Conservation (phyloP, 1,140 invertebrate species). For the Ceratitis capitata region DNA sequence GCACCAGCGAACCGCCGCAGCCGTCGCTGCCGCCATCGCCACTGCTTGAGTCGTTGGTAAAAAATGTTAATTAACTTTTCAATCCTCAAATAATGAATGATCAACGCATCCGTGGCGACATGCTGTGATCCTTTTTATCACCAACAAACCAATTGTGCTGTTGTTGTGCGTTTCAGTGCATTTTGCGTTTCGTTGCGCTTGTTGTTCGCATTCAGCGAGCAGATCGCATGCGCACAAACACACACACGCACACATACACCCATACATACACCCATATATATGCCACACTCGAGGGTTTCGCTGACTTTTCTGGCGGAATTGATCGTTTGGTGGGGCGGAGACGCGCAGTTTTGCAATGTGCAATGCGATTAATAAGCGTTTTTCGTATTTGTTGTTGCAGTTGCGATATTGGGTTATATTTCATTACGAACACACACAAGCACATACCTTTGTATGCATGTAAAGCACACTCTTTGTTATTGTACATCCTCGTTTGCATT, state of each 20-base stretch:
- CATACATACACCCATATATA: not conserved
- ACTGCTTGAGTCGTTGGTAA: slow-evolving; percentile 11
- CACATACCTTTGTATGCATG: too few relatives aligned
- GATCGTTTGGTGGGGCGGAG: too few relatives aligned
- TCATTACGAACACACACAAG: not conserved
- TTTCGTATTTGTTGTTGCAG: slow-evolving; percentile 22
- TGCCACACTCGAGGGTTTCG: not conserved
- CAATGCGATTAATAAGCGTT: slow-evolving; percentile 34
- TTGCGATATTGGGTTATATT: slow-evolving; percentile 36
- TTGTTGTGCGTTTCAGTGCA: slow-evolving; percentile 10
- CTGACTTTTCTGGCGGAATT: not conserved
- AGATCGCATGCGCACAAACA: not conserved
- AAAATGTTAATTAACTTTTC: slow-evolving; percentile 66
- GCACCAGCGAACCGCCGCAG: not conserved
- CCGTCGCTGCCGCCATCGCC: not conserved
- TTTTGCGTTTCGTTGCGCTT: slow-evolving; percentile 31
- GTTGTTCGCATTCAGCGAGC: slow-evolving; percentile 2
- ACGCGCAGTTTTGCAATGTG: not conserved
- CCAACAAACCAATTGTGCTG: slow-evolving; percentile 45
- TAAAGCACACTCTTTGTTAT: too few relatives aligned
- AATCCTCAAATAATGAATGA: slow-evolving; percentile 66
- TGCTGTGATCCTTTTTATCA: slow-evolving; percentile 65
- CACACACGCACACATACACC: not conserved
- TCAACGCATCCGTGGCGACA: slow-evolving; percentile 65
- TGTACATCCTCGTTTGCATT: not conserved